Percentiles rank a stretch among this genome's conserved stretches.
These are phyloP conservation scores for Oligia strigilis DNA, from an alignment of 2,888 invertebrate genomes.

Conservation along the genomic window DNA sequence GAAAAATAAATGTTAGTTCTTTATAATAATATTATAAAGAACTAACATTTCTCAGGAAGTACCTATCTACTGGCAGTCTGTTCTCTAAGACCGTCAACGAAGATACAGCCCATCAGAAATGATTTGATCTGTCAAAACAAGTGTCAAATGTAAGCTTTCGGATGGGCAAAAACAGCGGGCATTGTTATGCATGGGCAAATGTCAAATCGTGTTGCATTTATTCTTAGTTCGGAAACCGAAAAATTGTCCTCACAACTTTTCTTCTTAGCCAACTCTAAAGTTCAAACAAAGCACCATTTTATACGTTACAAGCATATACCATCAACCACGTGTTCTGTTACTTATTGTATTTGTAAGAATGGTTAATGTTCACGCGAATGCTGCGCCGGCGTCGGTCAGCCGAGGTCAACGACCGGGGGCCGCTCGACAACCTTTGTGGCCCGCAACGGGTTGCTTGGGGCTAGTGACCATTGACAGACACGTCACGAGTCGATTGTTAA, in stretches of 20 bases:
- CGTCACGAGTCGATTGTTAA: conserved; percentile 69
- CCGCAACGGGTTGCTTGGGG: conserved; percentile 77
- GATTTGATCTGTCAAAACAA: too few species aligned
- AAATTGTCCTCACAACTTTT: background rate
- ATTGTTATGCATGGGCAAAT: too few species aligned
- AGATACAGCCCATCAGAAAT: too few species aligned
- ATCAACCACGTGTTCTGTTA: conserved; percentile 53
- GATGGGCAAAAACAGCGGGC: too few species aligned
- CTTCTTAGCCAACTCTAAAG: background rate
- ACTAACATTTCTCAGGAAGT: background rate
- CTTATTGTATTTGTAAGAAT: conserved; percentile 59
- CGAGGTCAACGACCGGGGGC: conserved; percentile 82
- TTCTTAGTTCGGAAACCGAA: too few species aligned
- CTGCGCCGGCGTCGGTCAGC: conserved; percentile 87
- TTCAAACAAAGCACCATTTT: conserved; percentile 23
- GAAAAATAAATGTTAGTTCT: too few species aligned
- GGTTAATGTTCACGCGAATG: conserved; percentile 76
- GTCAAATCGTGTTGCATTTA: too few species aligned
- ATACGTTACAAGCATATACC: conserved; percentile 37
- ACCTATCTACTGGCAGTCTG: too few species aligned
- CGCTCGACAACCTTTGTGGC: conserved; percentile 86
- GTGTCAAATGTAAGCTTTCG: too few species aligned
- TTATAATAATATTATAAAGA: background rate
- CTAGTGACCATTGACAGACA: conserved; percentile 72
- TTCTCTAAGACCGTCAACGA: too few species aligned